Percentiles rank a stretch among this genome's conserved stretches.
Evolutionary conservation across 1,140 invertebrate species (phyloP).

Genomic region (Mercenaria mercenaria): DNA sequence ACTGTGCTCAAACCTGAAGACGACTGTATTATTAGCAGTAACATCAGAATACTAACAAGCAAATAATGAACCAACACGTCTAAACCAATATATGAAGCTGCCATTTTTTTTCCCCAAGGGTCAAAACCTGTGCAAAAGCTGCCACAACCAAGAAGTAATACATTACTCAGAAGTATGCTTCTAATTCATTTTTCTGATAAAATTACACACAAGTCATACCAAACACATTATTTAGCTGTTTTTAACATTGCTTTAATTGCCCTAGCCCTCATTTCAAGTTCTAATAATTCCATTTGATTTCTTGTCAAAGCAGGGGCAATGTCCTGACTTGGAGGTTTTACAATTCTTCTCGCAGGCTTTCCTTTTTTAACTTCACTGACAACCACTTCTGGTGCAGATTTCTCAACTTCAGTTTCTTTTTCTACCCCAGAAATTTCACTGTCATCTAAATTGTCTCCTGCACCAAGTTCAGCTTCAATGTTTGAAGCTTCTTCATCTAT

Average conservation of each 20-base stretch:
- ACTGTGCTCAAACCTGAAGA: no score
- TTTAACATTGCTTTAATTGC: constrained; percentile 87
- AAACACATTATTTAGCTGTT: constrained; percentile 56
- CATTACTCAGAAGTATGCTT: no score
- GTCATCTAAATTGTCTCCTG: background rate
- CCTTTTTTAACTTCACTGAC: constrained; percentile 23
- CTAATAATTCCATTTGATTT: constrained; percentile 86
- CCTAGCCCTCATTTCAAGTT: constrained; percentile 87
- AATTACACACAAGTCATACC: no score
- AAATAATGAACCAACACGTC: no score
- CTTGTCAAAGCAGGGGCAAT: constrained; percentile 74
- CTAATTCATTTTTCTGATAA: no score
- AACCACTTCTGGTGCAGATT: background rate
- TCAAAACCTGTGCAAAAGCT: no score
- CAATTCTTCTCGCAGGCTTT: constrained; percentile 5
- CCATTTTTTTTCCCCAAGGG: no score
- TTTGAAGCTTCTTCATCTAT: constrained; percentile 4
- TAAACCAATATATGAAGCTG: no score
- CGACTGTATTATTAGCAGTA: no score
- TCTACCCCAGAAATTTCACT: constrained; percentile 10
- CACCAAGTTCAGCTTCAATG: background rate
- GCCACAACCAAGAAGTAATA: no score
- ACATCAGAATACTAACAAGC: no score
- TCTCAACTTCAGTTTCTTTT: background rate
- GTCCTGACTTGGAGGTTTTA: constrained; percentile 29